These are phyloP conservation scores for Nothobranchius kuhntae DNA, from an alignment of 2,113 vertebrate genomes.

Conservation along the genomic window DNA sequence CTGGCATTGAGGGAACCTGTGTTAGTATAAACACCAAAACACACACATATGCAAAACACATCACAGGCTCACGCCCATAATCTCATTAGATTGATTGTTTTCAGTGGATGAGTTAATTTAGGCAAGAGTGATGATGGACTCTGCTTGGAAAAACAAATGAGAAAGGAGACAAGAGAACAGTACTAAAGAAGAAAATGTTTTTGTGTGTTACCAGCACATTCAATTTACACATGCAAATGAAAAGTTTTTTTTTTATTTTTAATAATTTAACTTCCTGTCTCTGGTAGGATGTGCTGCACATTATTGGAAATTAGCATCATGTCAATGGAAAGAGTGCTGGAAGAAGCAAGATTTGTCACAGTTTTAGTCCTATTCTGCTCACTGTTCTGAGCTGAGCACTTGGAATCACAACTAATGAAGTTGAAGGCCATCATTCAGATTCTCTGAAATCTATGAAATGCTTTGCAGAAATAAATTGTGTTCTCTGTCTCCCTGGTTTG, in stretches of 20 bases:
- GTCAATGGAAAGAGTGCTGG: constrained; percentile 4
- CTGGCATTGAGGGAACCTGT: constrained; percentile 1
- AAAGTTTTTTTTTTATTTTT: constrained; percentile 13
- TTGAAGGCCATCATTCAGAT: constrained; percentile 46
- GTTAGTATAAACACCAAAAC: not conserved
- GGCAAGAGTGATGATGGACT: constrained; percentile 7
- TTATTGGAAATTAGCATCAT: constrained; percentile 3
- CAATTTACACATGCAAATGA: constrained; percentile 12
- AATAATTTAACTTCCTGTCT: not conserved
- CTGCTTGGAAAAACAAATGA: constrained; percentile 27
- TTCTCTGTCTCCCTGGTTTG: not conserved
- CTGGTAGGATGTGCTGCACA: not conserved
- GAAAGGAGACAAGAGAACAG: constrained; percentile 7
- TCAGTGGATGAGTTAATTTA: constrained; percentile 8
- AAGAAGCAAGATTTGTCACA: no score
- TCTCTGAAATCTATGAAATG: constrained; percentile 11
- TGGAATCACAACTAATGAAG: constrained; percentile 46
- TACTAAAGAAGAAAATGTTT: constrained; percentile 4
- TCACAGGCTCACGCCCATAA: not conserved
- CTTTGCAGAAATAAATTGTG: constrained; percentile 39
- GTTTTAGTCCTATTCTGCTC: no score
- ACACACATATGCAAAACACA: not conserved
- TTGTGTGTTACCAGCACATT: not conserved
- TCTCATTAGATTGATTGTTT: constrained; percentile 10
- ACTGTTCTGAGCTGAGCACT: constrained; percentile 41